These are phyloP conservation scores for Sphaerodactylus townsendi DNA, from an alignment of 2,113 vertebrate species.

Conservation along the genomic window DNA sequence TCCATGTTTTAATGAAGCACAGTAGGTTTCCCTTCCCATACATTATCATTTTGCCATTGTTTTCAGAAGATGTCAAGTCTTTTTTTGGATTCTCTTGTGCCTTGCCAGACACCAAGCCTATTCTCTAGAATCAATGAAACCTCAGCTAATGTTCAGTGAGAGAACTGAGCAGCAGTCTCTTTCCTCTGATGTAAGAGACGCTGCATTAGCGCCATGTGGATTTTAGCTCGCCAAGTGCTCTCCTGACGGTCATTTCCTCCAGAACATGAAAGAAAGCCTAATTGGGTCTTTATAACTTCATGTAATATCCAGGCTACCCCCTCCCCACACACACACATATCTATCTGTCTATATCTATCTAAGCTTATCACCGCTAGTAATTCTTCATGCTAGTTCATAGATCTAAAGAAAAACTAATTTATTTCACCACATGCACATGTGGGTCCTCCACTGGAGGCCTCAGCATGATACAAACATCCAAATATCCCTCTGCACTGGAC, in stretches of 20 bases:
- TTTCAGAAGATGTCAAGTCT: background rate
- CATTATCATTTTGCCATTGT: background rate
- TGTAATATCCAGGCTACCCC: background rate
- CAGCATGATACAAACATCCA: background rate
- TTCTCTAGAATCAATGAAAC: background rate
- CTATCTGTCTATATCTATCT: no score
- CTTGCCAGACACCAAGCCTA: background rate
- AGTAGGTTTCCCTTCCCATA: background rate
- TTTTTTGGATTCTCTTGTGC: background rate
- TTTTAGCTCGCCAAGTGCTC: background rate
- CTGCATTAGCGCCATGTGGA: background rate
- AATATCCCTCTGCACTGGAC: background rate
- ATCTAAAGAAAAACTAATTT: constrained; percentile 11
- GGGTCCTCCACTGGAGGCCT: background rate
- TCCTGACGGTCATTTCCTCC: background rate
- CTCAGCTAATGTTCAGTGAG: background rate
- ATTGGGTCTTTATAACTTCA: constrained; percentile 11
- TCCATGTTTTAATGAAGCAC: background rate
- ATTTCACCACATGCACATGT: background rate
- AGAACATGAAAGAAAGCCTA: constrained; percentile 13
- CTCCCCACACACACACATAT: no score
- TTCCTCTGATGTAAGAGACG: background rate
- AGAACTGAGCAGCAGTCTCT: background rate
- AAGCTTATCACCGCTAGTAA: background rate
- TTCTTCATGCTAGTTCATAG: background rate